phyloP scores from a whole-genome alignment of 1,140 invertebrate genomes.

The Hydropsyche tenuis region DNA sequence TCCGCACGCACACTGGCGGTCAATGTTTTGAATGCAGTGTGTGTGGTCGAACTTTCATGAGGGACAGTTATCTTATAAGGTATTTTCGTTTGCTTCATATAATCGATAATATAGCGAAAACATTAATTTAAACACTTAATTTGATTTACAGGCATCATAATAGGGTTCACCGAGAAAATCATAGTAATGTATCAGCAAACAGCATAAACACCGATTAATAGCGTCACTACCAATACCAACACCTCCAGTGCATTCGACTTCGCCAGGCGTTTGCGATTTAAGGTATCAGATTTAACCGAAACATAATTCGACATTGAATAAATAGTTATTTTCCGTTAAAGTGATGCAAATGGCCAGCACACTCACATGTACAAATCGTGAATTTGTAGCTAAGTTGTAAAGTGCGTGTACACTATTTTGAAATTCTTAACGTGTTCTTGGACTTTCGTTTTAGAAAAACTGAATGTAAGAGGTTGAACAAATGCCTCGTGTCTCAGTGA shows the following conservation, averaged over 20 bases:
- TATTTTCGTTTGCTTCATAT: slow-evolving; percentile 44
- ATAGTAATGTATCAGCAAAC: slow-evolving; percentile 62
- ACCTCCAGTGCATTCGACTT: slow-evolving; percentile 58
- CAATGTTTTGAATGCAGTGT: slow-evolving; percentile 75
- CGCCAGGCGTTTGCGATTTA: slow-evolving; percentile 61
- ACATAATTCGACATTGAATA: too few species aligned
- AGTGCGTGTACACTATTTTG: too few species aligned
- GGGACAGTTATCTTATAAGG: slow-evolving; percentile 78
- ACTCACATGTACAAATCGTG: too few species aligned
- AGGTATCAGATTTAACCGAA: slow-evolving; percentile 55
- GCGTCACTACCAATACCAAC: slow-evolving; percentile 57
- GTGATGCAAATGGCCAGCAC: too few species aligned
- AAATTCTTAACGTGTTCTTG: too few species aligned
- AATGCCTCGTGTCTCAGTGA: too few species aligned
- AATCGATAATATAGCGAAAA: neutral
- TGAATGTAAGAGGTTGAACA: too few species aligned
- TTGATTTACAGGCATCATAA: slow-evolving; percentile 66
- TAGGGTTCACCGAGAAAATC: slow-evolving; percentile 70
- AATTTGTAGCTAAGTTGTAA: too few species aligned
- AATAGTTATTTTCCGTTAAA: too few species aligned
- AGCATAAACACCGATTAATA: slow-evolving; percentile 60
- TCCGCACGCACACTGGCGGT: slow-evolving; percentile 73
- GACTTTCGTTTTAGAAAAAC: too few species aligned
- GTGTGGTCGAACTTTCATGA: slow-evolving; percentile 74
- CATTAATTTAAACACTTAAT: neutral